Evolutionary conservation across 2,888 invertebrate species (phyloP).

Genomic region (Tetranychus piercei): DNA sequence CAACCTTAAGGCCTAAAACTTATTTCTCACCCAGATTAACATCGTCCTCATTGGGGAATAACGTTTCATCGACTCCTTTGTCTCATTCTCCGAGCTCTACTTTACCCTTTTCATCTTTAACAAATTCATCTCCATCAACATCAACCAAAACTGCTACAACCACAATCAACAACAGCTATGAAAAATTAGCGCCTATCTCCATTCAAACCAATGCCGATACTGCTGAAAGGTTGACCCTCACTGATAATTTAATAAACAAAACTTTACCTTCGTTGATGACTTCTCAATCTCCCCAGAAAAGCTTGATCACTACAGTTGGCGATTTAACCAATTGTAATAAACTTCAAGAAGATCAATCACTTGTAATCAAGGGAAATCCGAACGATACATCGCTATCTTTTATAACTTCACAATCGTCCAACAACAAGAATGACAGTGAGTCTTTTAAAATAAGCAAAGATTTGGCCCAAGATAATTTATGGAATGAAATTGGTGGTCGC

Average conservation of each 20-base stretch:
- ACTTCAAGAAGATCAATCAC: background rate
- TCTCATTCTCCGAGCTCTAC: background rate
- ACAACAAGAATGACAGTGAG: background rate
- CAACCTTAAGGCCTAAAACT: background rate
- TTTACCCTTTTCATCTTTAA: background rate
- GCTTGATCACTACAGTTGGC: background rate
- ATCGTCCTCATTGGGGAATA: background rate
- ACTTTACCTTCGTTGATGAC: background rate
- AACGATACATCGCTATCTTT: background rate
- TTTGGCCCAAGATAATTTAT: background rate
- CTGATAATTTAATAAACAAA: background rate
- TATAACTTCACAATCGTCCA: background rate
- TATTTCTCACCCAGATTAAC: background rate
- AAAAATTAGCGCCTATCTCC: background rate
- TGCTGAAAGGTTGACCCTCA: background rate
- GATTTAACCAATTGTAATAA: background rate
- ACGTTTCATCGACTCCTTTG: background rate
- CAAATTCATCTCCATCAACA: background rate
- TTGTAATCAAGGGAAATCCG: background rate
- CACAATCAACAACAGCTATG: background rate
- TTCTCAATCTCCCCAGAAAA: background rate
- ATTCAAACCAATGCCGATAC: background rate
- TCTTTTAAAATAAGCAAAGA: background rate
- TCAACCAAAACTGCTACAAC: background rate
- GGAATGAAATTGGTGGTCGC: background rate